A percentile compares a stretch with the other conserved stretches of the same genome.
Conservation (phyloP, 1,140 invertebrate genomes). For the Drosophila ananassae region DNA sequence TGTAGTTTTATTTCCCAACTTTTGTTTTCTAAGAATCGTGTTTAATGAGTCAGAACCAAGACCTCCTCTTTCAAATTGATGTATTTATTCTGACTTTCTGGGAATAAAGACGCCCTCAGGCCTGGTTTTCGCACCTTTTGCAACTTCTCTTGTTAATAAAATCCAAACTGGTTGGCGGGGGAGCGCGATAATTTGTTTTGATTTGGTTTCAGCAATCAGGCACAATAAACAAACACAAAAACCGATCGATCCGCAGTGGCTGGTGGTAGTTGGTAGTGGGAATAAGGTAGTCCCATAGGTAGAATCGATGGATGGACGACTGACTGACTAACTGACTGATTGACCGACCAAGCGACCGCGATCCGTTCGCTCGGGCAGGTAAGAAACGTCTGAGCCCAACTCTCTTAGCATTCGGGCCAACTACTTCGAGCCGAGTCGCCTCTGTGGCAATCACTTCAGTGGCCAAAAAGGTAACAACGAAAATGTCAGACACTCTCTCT, state of each 20-base stretch:
- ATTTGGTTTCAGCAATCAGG: slow-evolving; percentile 41
- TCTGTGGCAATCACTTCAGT: slow-evolving; percentile 14
- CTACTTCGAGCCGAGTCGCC: slow-evolving; percentile 16
- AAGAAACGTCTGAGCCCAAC: slow-evolving; percentile 63
- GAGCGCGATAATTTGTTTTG: slow-evolving; percentile 40
- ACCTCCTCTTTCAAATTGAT: slow-evolving; percentile 1
- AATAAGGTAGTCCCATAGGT: slow-evolving; percentile 24
- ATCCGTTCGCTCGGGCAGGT: slow-evolving; percentile 67
- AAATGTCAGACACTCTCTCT: slow-evolving; percentile 32
- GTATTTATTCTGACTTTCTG: slow-evolving; percentile 25
- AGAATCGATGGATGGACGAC: slow-evolving; percentile 24
- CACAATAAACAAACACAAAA: slow-evolving; percentile 38
- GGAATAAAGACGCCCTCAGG: slow-evolving; percentile 25
- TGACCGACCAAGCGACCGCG: slow-evolving; percentile 22
- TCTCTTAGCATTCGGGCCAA: slow-evolving; percentile 33
- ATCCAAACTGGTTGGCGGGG: slow-evolving; percentile 30
- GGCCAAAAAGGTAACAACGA: slow-evolving; percentile 39
- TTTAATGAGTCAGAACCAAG: background rate
- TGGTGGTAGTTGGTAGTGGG: background rate
- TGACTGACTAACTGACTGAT: slow-evolving; percentile 24
- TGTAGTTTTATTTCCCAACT: background rate
- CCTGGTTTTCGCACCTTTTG: slow-evolving; percentile 42
- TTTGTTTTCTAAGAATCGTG: background rate
- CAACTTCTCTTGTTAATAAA: slow-evolving; percentile 26
- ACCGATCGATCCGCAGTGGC: background rate